Conservation (phyloP, 2,113 vertebrate genomes). For the Stigmatopora argus region DNA sequence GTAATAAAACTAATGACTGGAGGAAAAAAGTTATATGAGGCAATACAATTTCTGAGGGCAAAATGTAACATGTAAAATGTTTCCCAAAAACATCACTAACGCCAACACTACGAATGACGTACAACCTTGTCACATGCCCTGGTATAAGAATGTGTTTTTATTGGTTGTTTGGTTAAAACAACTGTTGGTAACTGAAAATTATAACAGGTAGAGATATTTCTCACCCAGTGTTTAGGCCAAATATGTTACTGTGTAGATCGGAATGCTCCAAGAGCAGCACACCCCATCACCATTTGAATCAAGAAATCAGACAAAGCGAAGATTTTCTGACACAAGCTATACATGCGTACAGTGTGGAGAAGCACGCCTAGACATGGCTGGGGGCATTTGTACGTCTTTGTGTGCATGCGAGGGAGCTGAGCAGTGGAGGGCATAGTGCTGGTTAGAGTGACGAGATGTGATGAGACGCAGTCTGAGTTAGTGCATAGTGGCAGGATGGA, state of each 20-base stretch:
- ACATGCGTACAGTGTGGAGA: slow-evolving; percentile 2
- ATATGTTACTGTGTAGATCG: not conserved
- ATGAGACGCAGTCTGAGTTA: slow-evolving; percentile 65
- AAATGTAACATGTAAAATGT: too few species aligned
- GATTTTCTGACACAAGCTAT: slow-evolving; percentile 5
- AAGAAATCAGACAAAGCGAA: slow-evolving; percentile 1
- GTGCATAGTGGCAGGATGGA: slow-evolving; percentile 52
- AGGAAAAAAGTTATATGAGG: too few species aligned
- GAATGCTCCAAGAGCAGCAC: not conserved
- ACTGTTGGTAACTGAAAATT: not conserved
- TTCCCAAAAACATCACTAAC: too few species aligned
- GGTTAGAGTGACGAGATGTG: slow-evolving; percentile 58
- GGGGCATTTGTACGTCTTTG: slow-evolving; percentile 33
- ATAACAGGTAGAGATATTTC: not conserved
- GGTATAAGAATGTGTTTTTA: too few species aligned
- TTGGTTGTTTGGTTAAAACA: too few species aligned
- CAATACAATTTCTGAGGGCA: too few species aligned
- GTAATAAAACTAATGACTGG: too few species aligned
- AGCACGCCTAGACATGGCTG: slow-evolving; percentile 12
- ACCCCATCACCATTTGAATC: not conserved
- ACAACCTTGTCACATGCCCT: too few species aligned
- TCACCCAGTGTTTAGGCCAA: slow-evolving; percentile 13
- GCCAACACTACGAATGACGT: too few species aligned
- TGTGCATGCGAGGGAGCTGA: slow-evolving; percentile 33
- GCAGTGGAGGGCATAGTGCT: slow-evolving; percentile 52